These are phyloP conservation scores for Goniozus legneri DNA, from an alignment of 1,140 invertebrate genomes.

Conservation along the genomic window DNA sequence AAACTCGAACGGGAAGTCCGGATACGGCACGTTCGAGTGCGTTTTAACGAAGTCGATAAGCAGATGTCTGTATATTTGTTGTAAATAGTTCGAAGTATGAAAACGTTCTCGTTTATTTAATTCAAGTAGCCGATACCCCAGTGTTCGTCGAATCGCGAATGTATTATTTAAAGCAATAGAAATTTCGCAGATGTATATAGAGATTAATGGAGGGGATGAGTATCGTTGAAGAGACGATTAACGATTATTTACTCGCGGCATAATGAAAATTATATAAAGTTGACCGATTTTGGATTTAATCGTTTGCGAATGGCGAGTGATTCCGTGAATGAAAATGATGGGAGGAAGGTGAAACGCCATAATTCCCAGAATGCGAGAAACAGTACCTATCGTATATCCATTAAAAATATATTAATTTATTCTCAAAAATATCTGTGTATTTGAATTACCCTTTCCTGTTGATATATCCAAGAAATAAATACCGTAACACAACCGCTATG, in stretches of 20 bases:
- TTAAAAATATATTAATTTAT: slow-evolving; percentile 58
- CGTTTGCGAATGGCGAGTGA: background rate
- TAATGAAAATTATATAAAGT: no score
- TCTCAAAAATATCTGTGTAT: slow-evolving; percentile 47
- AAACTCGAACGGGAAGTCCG: slow-evolving; percentile 1
- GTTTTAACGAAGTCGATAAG: no score
- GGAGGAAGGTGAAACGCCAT: slow-evolving; percentile 14
- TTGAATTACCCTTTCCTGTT: no score
- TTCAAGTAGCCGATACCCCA: slow-evolving; percentile 40
- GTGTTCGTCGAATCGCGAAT: slow-evolving; percentile 42
- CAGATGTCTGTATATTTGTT: slow-evolving; percentile 45
- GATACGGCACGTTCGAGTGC: background rate
- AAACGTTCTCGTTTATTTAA: slow-evolving; percentile 45
- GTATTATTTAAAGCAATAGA: slow-evolving; percentile 50
- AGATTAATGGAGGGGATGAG: slow-evolving; percentile 17
- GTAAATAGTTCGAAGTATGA: slow-evolving; percentile 46
- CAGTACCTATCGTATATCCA: slow-evolving; percentile 54
- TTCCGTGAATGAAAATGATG: background rate
- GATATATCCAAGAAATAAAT: no score
- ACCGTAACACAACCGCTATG: no score
- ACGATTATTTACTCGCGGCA: no score
- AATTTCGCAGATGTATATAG: slow-evolving; percentile 40
- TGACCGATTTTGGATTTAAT: slow-evolving; percentile 8
- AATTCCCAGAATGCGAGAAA: slow-evolving; percentile 33
- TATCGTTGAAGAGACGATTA: no score